Conservation (phyloP, 2,888 invertebrate genomes). For the Bruchidius siliquastri region DNA sequence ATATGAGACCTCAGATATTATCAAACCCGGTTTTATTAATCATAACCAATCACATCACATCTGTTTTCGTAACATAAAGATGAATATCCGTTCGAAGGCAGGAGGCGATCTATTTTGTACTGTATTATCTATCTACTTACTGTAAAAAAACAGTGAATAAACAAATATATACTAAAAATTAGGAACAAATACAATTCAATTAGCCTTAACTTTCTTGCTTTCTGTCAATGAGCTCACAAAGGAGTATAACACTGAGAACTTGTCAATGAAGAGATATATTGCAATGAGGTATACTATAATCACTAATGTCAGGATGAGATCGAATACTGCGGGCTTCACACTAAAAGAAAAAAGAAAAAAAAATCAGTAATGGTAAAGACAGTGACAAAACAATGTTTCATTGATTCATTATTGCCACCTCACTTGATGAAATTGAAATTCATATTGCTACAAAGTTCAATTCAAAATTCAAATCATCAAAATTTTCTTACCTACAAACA, state of each 20-base stretch:
- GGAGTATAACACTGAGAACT: conserved; percentile 64
- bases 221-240: conserved; percentile 50
- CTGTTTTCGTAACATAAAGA: not conserved
- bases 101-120: not conserved
- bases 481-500: conserved; percentile 71
- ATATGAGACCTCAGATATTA: too few species aligned
- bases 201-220: not conserved
- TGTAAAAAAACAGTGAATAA: not conserved
- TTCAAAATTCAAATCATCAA: not conserved
- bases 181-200: not conserved
- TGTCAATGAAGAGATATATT: conserved; percentile 75
- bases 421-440: too few species aligned
- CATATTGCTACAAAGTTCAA: not conserved
- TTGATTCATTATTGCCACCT: too few species aligned
- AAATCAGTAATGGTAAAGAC: not conserved
- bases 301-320: conserved; percentile 83
- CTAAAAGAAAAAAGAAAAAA: conserved; percentile 58
- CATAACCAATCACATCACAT: too few species aligned
- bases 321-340: conserved; percentile 97
- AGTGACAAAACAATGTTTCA: too few species aligned
- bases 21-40: too few species aligned
- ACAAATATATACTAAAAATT: not conserved
- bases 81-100: not conserved
- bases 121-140: not conserved
- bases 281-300: conserved; percentile 80